Conservation (phyloP, 2,113 vertebrate genomes). For the Charina bottae region DNA sequence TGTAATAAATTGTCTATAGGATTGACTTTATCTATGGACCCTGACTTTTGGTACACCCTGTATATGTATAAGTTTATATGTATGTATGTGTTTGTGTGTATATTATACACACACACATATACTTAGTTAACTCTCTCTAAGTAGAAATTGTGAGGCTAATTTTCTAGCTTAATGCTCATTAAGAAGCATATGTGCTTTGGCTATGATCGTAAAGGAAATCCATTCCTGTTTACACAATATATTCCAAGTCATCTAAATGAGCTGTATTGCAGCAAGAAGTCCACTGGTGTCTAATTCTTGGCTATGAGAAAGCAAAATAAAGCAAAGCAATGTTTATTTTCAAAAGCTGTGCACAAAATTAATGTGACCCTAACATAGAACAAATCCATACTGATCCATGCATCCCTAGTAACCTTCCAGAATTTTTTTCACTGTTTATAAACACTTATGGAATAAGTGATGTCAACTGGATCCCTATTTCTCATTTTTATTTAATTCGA, state of each 20-base stretch:
- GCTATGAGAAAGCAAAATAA: not conserved
- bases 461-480: not conserved
- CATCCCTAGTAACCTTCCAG: not conserved
- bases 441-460: too few species aligned
- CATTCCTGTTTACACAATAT: not conserved
- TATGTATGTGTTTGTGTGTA: too few species aligned
- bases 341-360: not conserved
- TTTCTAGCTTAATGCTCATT: not conserved
- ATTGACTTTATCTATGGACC: too few species aligned
- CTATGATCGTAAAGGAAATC: not conserved
- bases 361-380: not conserved
- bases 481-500: not conserved
- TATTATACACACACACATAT: not conserved
- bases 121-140: not conserved
- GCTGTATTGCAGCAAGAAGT: not conserved
- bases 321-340: not conserved
- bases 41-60: too few species aligned
- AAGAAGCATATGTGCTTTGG: not conserved
- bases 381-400: not conserved
- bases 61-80: too few species aligned
- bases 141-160: not conserved
- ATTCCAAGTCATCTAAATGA: not conserved
- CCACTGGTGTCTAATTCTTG: not conserved
- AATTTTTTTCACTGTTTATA: not conserved
- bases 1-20: too few species aligned